Evolutionary conservation across 2,113 vertebrate species (phyloP), one percentile per base, ranked within the genome.

Genomic region (Epinephelus moara): DNA sequence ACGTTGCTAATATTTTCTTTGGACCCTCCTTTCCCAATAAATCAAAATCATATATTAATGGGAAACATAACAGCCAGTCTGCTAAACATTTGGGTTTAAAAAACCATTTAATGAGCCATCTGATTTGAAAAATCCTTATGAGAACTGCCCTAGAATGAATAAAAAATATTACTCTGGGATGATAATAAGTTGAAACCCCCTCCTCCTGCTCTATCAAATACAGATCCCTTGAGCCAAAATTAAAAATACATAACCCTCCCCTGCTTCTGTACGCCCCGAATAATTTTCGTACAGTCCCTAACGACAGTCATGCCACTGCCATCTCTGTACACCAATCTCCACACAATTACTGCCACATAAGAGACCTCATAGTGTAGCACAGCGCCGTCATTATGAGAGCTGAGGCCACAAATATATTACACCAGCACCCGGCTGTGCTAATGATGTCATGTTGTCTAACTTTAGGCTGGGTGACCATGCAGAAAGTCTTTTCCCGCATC

Each of bases 391-490:
- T 70, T 37, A 30, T 6, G 0, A 62, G 50, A 40, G 63, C 57
- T 8, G 63, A 52, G 81, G 76, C 76, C 86, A 57, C 62, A 59
- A 75, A 69, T 71, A 61, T 64, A 80, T 73, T 55, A 53, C 52
- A 75, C 57, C 3, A 40, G 66, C 77, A 56, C 73, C 82, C 78
- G 8, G 81, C 84, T 78, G 79, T 42, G 85, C 63, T 40, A 71
- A 75, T 79, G 80, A 85, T 78, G 79, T 79, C 73, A 71, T 62
- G 75, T 70, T 68, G 78, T 87, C 78, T 75, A 84, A 90, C 82
- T 83, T 84, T 79, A 78, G 85, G 78, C 87, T 64, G 70, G 78
- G 90, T 83, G 82, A 91, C 82, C 87, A 75, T 85, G 88, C 89
- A 80, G 81, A 89, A 88, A 68, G 68, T 61, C 66, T 67, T 42